Evolutionary conservation across 1,140 invertebrate species (phyloP), one percentile per base, ranked within the genome.

Genomic region (Euwallacea fornicatus): DNA sequence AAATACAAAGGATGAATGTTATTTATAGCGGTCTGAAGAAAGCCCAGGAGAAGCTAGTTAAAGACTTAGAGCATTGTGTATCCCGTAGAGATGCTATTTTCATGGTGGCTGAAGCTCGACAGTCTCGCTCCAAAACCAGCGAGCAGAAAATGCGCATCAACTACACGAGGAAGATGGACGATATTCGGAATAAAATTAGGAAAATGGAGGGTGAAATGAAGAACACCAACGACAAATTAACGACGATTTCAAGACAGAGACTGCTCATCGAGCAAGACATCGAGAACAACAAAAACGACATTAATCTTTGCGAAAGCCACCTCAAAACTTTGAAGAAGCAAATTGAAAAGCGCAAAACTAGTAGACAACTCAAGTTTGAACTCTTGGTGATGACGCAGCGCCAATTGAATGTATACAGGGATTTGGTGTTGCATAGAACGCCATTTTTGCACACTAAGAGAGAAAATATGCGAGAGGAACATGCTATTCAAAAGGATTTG

Each of bases 1-100:
- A 93, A 83, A 93, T 94, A 78, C 92, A 93, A 77, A 86, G 89
- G 75, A 94, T 94, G 93, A 86, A 91, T 81, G 89, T 90, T 68
- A 78, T 73, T 73, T 69, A 72, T 44, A 83, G 84, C 53, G 89
- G 93, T 76, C 80, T 94, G 0, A 86, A 84, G 58, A 89, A 89
- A 67, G 89, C 87, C 0, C 89, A 92, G 71, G 90, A 92, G 72
- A 92, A 90, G 78, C 80, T 94, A 10, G 85, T 92, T 6, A 84
- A 86, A 42, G 92, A 94, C 77, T 83, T 94, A 80, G 90, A 93
- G 54, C 84, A 89, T 75, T 91, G 90, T 75, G 86, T 94, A 10
- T 85, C 86, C 13, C 85, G 90, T 72, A 83, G 92, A 53, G 91
- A 92, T 55, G 82, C 85, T 60, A 89, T 91, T 59, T 82, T 89